These are phyloP conservation scores for Zeus faber DNA, from an alignment of 2,113 vertebrate genomes.

Conservation along the genomic window DNA sequence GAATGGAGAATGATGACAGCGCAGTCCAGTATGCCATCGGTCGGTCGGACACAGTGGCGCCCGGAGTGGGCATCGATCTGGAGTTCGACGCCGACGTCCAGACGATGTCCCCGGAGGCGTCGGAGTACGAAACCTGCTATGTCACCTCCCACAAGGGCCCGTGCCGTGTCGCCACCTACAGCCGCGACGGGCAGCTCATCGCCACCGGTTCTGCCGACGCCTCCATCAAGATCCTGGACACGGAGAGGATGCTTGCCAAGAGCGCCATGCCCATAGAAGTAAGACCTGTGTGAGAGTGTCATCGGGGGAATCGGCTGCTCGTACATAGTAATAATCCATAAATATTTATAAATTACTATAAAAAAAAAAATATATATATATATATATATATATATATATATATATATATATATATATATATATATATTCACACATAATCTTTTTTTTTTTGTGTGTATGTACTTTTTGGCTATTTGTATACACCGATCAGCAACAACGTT, in stretches of 20 bases:
- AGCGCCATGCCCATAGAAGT: conserved; percentile 98
- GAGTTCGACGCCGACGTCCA: conserved; percentile 97
- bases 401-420: no score
- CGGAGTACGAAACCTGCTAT: conserved; percentile 97
- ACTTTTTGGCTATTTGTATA: no score
- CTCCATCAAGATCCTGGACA: conserved; percentile 98
- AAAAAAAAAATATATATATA: no score
- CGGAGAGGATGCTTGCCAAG: conserved; percentile 96
- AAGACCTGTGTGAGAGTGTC: conserved; percentile 12
- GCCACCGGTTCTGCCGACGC: conserved; percentile 95
- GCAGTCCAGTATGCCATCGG: conserved; percentile 97
- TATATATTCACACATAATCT: no score
- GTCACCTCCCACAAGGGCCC: conserved; percentile 98
- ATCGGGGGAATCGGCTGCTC: no score
- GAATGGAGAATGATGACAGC: conserved; percentile 96
- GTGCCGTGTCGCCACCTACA: conserved; percentile 92
- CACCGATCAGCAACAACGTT: no score
- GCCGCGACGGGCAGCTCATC: conserved; percentile 93
- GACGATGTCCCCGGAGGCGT: conserved; percentile 97
- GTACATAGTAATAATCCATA: no score
- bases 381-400: no score
- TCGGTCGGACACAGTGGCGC: conserved; percentile 92
- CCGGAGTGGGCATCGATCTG: conserved; percentile 93
- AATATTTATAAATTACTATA: no score
- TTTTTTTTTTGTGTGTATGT: no score